Conservation (phyloP, 2,888 invertebrate genomes). For the Odontocolon sp. region DNA sequence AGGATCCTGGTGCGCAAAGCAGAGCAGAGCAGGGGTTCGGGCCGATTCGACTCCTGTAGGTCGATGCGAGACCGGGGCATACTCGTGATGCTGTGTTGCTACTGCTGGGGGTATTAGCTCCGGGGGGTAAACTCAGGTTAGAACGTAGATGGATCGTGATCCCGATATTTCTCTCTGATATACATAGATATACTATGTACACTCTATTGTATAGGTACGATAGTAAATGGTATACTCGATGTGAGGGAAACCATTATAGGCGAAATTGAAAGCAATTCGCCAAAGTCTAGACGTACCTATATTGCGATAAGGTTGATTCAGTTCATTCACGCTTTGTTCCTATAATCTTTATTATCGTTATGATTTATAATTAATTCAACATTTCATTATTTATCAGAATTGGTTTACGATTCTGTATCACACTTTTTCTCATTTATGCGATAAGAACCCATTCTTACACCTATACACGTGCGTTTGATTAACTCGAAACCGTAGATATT, state of each 20-base stretch:
- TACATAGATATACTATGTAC: neutral
- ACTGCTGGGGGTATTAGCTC: constrained; percentile 66
- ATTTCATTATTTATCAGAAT: neutral
- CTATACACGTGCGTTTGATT: too few relatives aligned
- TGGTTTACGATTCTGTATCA: too few relatives aligned
- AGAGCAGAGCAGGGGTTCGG: constrained; percentile 57
- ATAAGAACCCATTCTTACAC: too few relatives aligned
- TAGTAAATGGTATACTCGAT: neutral
- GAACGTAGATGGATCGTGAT: constrained; percentile 65
- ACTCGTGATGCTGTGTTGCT: constrained; percentile 28
- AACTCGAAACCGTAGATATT: too few relatives aligned
- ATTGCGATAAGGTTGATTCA: constrained; percentile 10
- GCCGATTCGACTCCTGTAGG: constrained; percentile 40
- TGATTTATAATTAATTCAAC: neutral
- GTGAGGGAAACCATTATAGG: constrained; percentile 35
- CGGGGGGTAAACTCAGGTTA: constrained; percentile 47
- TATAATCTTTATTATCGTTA: too few relatives aligned
- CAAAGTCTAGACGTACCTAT: constrained; percentile 10
- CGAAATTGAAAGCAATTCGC: constrained; percentile 32
- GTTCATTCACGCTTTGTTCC: neutral
- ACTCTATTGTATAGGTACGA: neutral
- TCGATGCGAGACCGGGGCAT: constrained; percentile 13
- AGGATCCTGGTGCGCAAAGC: neutral
- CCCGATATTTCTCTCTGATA: constrained; percentile 61
- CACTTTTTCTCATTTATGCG: too few relatives aligned